Evolutionary conservation across 1,140 invertebrate species (phyloP), one percentile per base, ranked within the genome.

Genomic region (Tetranychus urticae): DNA sequence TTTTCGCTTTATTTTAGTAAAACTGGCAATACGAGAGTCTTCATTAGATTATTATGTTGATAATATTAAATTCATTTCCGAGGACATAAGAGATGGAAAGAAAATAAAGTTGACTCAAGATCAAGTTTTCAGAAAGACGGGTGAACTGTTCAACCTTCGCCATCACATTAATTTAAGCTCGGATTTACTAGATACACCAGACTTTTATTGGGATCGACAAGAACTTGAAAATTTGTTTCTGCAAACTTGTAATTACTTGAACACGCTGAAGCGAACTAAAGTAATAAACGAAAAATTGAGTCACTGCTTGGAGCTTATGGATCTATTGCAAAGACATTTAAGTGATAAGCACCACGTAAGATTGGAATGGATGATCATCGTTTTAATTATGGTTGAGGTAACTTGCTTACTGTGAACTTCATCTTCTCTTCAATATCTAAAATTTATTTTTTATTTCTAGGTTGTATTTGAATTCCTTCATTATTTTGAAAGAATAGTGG

Each of bases 151-250:
- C 71, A 82, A 84, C 2, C 74, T 96, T 34, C 73, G 73, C 33
- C 90, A 96, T 73, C 76, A 82, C 3, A 82, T 97, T 8, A 96
- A 92, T 73, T 76, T 96, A 55, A 87, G 86, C 63, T 94, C 90
- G 0, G 90, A 96, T 74, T 74, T 94, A 7, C 71, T 96, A 48
- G 90, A 94, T 70, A 88, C 85, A 0, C 91, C 92, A 0, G 92
- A 97, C 73, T 94, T 94, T 73, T 96, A 96, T 71, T 97, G 92
- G 91, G 90, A 96, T 66, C 78, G 86, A 58, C 86, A 92, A 67
- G 76, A 84, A 47, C 75, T 94, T 5, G 90, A 93, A 76, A 73
- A 69, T 0, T 72, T 94, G 0, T 96, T 91, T 70, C 77, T 81
- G 57, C 80, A 82, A 68, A 84, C 82, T 0, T 86, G 82, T 62